Evolutionary conservation across 2,888 invertebrate species (phyloP), one percentile per base, ranked within the genome.

Genomic region (Trissoscelio sp.): DNA sequence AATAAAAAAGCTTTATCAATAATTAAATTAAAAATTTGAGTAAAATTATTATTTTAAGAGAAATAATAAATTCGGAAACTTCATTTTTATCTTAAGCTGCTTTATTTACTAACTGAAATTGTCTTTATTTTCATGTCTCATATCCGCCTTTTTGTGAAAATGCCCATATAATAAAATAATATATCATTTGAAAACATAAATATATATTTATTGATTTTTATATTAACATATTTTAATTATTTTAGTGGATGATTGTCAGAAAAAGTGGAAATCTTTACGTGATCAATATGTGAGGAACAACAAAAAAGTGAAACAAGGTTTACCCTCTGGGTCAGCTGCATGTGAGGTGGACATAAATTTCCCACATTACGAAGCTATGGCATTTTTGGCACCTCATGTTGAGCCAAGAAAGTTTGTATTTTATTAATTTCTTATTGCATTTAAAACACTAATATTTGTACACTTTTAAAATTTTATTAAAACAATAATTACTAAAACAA

Each of bases 261-360:
- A 55, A 34, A 55, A 16, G 3, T 55, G 58, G 58, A 39, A 14
- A 24, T 20, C 5, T 11, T 42, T 58, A 14, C 39, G 58, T 3
- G 42, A 58, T 11, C 39, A 18, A 42, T 20, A n/a, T 18, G 42
- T 39, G 20, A 14, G 24, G 4, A n/a, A 42, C 22, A 6, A 31
- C 0, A 11, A 2, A 39, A 58, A 58, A 39, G 1, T 9, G 5
- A 58, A 58, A 6, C 31, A 37, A 20, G 58, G 42, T 12, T 42
- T 58, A 18, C 42, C 58, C 9, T 58, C 58, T 22, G 58, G 58
- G 3, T 58, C 58, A 39, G 12, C 20, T 6, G 39, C 58, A 0
- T 7, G 2, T 12, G 42, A 39, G 24, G 9, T 58, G 3, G 42
- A 58, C n/a, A 16, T 2, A 9, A 58, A 37, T 9, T 58, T 58